A percentile compares a stretch with the other conserved stretches of the same genome.
phyloP scores from a whole-genome alignment of 2,888 invertebrate species.

The Cantharis rufa region DNA sequence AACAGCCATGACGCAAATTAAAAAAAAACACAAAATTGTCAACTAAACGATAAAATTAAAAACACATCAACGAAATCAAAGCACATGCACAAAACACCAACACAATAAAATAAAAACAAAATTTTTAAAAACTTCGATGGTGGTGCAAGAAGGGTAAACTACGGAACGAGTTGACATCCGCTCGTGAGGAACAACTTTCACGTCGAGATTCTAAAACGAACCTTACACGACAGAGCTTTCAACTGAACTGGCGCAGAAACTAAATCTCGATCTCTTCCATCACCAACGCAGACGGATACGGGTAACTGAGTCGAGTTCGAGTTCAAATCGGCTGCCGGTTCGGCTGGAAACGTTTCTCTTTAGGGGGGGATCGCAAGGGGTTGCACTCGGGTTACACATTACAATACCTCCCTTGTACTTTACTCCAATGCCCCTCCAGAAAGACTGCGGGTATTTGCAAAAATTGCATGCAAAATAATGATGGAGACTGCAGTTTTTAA shows the following conservation, averaged over 20 bases:
- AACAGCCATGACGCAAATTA: slow-evolving; percentile 43
- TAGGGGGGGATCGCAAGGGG: slow-evolving; percentile 44
- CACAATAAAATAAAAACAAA: slow-evolving; percentile 18
- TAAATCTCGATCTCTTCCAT: slow-evolving; percentile 32
- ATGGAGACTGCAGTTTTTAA: neutral
- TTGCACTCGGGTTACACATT: slow-evolving; percentile 45
- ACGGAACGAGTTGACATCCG: slow-evolving; percentile 10
- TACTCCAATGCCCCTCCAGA: slow-evolving; percentile 22
- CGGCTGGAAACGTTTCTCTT: slow-evolving; percentile 41
- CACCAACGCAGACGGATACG: slow-evolving; percentile 35
- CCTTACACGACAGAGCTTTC: slow-evolving; percentile 32
- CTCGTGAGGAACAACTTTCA: slow-evolving; percentile 3
- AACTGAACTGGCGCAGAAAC: slow-evolving; percentile 43
- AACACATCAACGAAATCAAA: slow-evolving; percentile 29
- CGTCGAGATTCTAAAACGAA: slow-evolving; percentile 25
- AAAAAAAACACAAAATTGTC: slow-evolving; percentile 34
- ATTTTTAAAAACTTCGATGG: neutral
- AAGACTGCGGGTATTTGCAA: slow-evolving; percentile 25
- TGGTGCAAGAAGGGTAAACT: neutral
- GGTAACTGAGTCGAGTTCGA: slow-evolving; percentile 35
- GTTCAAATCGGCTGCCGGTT: slow-evolving; percentile 43
- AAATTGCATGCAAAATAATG: slow-evolving; percentile 8
- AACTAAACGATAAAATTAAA: slow-evolving; percentile 18
- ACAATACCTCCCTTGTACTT: slow-evolving; percentile 44
- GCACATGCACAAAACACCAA: slow-evolving; percentile 25